Evolutionary conservation across 2,797 vertebrate genomes (phyloP).

Genomic region (Dendrocincla fuliginosa): DNA sequence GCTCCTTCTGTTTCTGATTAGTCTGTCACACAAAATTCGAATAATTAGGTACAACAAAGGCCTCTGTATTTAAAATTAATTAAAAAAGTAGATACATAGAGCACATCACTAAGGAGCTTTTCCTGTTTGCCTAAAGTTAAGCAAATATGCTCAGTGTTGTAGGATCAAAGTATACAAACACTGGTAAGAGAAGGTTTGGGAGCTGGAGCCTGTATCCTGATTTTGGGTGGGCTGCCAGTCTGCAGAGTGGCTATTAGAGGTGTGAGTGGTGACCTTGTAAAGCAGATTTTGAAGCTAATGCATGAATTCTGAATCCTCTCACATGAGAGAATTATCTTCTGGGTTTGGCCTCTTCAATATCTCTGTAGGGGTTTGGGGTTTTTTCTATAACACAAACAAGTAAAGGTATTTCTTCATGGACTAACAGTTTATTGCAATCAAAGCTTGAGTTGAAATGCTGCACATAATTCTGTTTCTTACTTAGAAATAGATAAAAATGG

Average conservation of each 20-base stretch:
- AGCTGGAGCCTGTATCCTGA: neutral
- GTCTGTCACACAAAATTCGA: neutral
- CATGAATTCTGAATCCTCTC: neutral
- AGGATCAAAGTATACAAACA: neutral
- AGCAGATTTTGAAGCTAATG: neutral
- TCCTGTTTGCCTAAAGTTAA: neutral
- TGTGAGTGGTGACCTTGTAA: neutral
- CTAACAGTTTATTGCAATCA: neutral
- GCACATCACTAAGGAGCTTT: neutral
- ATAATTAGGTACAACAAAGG: neutral
- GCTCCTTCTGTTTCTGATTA: neutral
- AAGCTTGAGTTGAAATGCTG: neutral
- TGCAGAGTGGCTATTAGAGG: neutral
- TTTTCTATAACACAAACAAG: neutral
- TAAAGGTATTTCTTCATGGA: neutral
- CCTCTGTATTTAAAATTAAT: neutral
- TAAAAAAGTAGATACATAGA: neutral
- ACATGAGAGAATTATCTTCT: neutral
- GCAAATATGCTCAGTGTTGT: neutral
- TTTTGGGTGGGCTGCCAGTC: neutral
- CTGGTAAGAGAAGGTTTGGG: neutral
- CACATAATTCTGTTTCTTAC: neutral
- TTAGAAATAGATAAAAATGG: neutral
- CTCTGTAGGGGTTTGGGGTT: neutral
- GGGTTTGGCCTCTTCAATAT: neutral